Evolutionary conservation across 2,113 vertebrate species (phyloP).

Genomic region (Potamarius usumacintae): DNA sequence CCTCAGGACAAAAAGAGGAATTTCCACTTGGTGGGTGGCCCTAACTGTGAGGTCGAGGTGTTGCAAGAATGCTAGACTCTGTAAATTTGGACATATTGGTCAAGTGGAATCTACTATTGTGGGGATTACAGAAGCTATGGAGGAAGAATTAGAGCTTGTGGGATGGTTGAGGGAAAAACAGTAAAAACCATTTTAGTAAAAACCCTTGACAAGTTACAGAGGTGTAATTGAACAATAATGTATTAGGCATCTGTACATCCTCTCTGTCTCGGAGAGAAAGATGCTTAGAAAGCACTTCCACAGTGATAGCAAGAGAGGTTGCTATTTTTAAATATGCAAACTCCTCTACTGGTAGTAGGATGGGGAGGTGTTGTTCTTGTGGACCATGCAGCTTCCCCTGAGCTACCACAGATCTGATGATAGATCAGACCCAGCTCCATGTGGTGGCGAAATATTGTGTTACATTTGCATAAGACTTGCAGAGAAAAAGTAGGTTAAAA

Average conservation of each 20-base stretch:
- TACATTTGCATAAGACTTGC: neutral
- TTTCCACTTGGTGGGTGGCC: neutral
- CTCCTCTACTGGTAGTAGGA: too few species aligned
- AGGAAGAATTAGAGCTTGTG: neutral
- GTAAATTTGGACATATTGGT: neutral
- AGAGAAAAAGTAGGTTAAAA: too few species aligned
- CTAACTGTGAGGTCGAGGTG: neutral
- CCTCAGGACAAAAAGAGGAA: neutral
- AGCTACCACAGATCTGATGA: neutral
- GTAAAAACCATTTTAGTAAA: neutral
- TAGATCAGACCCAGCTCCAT: neutral
- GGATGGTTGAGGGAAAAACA: neutral
- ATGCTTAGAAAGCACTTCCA: neutral
- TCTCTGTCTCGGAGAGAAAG: neutral
- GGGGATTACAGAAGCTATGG: constrained; percentile 1
- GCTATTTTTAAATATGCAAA: neutral
- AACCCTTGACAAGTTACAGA: neutral
- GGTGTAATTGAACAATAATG: too few species aligned
- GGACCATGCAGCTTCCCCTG: neutral
- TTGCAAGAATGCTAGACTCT: neutral
- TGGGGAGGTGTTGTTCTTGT: neutral
- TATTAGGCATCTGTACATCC: neutral
- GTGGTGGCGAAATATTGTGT: neutral
- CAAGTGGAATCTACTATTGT: neutral
- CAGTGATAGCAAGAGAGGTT: neutral